These are phyloP conservation scores for Zootermopsis nevadensis DNA, from an alignment of 2,888 invertebrate species.

Conservation along the genomic window DNA sequence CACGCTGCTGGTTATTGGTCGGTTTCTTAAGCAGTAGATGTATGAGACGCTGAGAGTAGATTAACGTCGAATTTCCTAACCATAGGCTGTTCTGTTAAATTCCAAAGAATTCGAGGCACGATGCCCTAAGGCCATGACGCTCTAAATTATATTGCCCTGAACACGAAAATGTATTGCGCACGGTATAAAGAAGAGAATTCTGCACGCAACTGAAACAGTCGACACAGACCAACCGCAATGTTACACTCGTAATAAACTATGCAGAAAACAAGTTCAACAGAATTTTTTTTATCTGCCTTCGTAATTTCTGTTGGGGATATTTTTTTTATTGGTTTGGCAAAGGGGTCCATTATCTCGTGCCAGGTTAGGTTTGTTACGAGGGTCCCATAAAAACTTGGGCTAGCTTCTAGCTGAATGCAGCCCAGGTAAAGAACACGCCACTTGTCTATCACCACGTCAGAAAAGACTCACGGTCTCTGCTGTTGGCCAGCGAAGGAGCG, in stretches of 20 bases:
- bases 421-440: neutral
- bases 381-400: neutral
- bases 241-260: constrained; percentile 27
- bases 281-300: too few relatives aligned
- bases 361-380: neutral
- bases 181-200: neutral
- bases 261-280: constrained; percentile 14
- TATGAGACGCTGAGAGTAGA: neutral
- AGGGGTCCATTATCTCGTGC: constrained; percentile 32
- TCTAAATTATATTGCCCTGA: constrained; percentile 37
- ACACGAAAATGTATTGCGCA: constrained; percentile 20
- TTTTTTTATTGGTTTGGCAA: constrained; percentile 16
- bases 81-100: neutral
- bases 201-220: constrained; percentile 20
- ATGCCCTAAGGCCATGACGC: neutral
- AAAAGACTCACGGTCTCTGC: too few relatives aligned
- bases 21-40: neutral
- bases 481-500: too few relatives aligned
- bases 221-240: constrained; percentile 38
- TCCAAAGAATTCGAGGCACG: constrained; percentile 8
- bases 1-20: too few relatives aligned
- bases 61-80: neutral
- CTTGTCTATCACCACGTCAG: neutral
- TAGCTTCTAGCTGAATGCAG: neutral
- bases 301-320: neutral